Evolutionary conservation across 2,113 vertebrate species (phyloP), one percentile per base, ranked within the genome.

Genomic region (Pagrus major): DNA sequence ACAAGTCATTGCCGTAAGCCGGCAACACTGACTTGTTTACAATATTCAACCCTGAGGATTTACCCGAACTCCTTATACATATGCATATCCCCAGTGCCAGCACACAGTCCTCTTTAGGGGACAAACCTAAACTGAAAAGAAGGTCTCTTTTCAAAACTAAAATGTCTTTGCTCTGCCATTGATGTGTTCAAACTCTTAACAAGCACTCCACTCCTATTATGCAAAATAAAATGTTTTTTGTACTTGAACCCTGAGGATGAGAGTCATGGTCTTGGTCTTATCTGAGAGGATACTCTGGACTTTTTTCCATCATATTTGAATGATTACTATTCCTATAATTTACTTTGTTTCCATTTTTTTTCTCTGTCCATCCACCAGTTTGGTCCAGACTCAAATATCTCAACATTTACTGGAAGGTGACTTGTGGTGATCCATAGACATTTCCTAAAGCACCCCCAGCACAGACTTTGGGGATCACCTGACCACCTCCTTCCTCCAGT

Each of bases 21-120:
- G 9, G 35, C 23, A 78, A 80, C n/a, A n/a, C n/a, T 78, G 72
- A 88, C 85, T 87, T 91, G 88, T 93, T 91, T 86, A 83, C 68
- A 66, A 55, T 35, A 42, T 77, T 80, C 49, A 49, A 49, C 64
- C 86, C 76, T 54, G 2, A 76, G 76, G 77, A 82, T 65, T 73
- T 64, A n/a, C 44, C 69, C 64, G 14, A 10, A 42, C 27, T 49
- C 33, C 58, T 71, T 16, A 77, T 83, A 79, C 71, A 87, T 81
- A 82, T 86, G 66, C 66, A 88, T 78, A 39, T 69, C n/a, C 54
- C 37, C 55, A 16, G 1, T 63, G 58, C 3, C 67, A 37, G 25
- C 52, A 71, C 41, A 70, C 52, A 63, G 16, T 63, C 11, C 18
- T 25, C 39, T 27, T 61, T 37, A 69, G 31, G 76, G 18, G 47